Evolutionary conservation across 53 echinoderm and acorn worm species (phyloP), one percentile per base, ranked within the genome.

Genomic region (Paelopatides confundens): DNA sequence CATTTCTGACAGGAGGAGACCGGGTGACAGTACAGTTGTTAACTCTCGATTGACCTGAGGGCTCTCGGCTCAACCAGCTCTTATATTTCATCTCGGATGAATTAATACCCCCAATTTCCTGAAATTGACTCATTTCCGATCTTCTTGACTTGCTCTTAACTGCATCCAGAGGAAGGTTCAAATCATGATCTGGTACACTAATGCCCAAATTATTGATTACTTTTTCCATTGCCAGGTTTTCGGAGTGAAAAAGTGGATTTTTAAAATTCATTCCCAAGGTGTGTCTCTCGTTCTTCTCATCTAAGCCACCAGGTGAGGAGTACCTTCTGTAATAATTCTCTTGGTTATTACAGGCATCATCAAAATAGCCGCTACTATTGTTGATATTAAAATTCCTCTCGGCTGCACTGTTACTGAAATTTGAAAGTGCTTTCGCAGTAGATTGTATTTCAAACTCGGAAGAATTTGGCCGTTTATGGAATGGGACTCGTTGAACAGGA

Each of bases 321-420:
- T 48, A 14, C 10, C 48, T 14, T 9, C 14, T 58, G 43, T 43
- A 43, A 43, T 43, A 10, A 43, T 43, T 12, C 12, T 1, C 10
- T 2, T 58, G 15, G 58, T 15, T 58, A 23, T 58, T 51, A 10
- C 12, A 33, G 18, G 43, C 88, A 66, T 67, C 68, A 67, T 67
- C 68, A 67, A 15, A 17, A 67, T 21, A 64, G 14, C 32, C 68
- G 9, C 21, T 50, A 21, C 67, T 67, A 6, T 28, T 81, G 53
- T 88, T 79, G 39, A 32, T 65, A 49, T 88, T 81, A 17, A 77
- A 35, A 35, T 79, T 65, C 47, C 79, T 66, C 13, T 40, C 37
- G 5, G 62, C n/a, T 11, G 76, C 23, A 10, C 77, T 79, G 23
- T 47, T 33, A 17, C 33, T 66, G 31, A 31, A 48, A 77, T 79